phyloP scores from a whole-genome alignment of 2,888 invertebrate genomes.

The Tinea semifulvella region DNA sequence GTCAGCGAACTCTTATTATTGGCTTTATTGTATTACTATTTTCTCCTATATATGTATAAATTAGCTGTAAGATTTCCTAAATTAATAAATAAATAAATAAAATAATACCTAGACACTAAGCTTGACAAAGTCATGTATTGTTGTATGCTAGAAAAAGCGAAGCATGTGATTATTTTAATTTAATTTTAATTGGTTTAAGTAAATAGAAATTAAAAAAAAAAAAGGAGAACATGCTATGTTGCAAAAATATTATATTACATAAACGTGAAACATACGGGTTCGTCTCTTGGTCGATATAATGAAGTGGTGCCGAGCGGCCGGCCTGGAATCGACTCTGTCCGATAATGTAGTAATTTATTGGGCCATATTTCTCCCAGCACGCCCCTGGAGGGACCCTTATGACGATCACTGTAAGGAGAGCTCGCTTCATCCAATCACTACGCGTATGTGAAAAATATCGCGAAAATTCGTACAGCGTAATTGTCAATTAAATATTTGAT shows the following conservation, averaged over 20 bases:
- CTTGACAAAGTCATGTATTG: too few species aligned
- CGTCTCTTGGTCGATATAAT: slow-evolving; percentile 8
- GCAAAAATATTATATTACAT: neutral
- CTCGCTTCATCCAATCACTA: neutral
- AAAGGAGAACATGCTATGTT: neutral
- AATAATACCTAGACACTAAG: too few species aligned
- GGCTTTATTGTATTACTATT: too few species aligned
- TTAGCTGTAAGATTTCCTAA: too few species aligned
- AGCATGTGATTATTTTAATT: too few species aligned
- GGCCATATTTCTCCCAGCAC: slow-evolving; percentile 37
- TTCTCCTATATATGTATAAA: too few species aligned
- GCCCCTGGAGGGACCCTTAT: slow-evolving; percentile 32
- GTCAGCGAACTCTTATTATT: too few species aligned
- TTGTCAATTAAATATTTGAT: neutral
- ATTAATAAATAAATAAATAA: too few species aligned
- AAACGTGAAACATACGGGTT: neutral
- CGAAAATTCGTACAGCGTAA: neutral
- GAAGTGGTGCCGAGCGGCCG: slow-evolving; percentile 10
- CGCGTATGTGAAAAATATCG: slow-evolving; percentile 1
- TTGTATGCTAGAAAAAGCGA: too few species aligned
- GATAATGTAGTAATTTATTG: slow-evolving; percentile 39
- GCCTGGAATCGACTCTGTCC: slow-evolving; percentile 16
- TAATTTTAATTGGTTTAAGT: neutral
- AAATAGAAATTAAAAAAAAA: neutral
- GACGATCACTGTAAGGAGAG: slow-evolving; percentile 23